Base-by-base conservation (phyloP, 2,888 invertebrate genomes). In the Neocrepidodera transversa region DNA sequence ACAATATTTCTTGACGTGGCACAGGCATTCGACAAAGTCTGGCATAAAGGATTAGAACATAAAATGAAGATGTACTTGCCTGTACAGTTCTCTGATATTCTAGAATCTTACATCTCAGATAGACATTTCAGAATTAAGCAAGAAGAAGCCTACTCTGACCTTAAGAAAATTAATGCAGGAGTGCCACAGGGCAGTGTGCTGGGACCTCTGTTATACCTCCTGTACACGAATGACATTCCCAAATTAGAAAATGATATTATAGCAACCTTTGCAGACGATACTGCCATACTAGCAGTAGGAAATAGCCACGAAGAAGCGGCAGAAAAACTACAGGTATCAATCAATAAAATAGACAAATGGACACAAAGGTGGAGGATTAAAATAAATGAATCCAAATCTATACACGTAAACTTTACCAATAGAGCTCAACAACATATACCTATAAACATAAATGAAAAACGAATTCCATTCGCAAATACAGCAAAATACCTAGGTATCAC, bases 1-100 rank as follows among this genome's bases (percentile, higher is more conserved):
- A 17, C 56, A 0, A 20, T 58, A n/a, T 66, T 64, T 26, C 53
- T 28, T 8, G 28, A 28, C 10, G 28, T 28, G 28, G 10, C 28
- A 8, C 6, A 23, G 23, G 23, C 23, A 3, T 23, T 23, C 4
- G 23, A 23, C 7, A 23, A 23, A 23, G 23, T 23, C 7, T 23
- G 23, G 23, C 23, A 23, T 23, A 7, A 23, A 3, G 7, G 7
- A 3, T 7, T 3, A 23, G 10, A 8, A 2, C 28, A 28, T 28
- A 28, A 28, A 28, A 28, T 28, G 28, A 28, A 23, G 23, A 23
- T 5, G 23, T 23, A 5, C 7, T 23, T 23, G 23, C 23, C 23
- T 23, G 4, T 5, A 28, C 28, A 28, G 10, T 28, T 8, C 28
- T 28, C 7, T 6, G 8, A 28, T 8, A 6, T 28, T 10, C 8